These are phyloP conservation scores for Arenaria interpres DNA, from an alignment of 2,113 vertebrate species.

Conservation along the genomic window DNA sequence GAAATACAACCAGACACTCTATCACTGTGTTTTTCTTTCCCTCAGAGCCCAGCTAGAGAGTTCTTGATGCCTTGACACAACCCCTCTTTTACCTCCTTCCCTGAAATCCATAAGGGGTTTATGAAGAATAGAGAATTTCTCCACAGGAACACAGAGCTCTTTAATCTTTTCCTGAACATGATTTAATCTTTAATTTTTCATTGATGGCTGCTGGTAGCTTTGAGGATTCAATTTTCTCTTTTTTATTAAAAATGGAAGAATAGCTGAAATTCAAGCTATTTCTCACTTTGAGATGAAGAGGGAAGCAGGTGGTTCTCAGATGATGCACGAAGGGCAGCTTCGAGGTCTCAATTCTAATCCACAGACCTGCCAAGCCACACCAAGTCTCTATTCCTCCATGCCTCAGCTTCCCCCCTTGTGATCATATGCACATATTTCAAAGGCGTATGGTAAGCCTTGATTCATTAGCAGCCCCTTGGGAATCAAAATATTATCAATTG, in stretches of 20 bases:
- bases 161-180: neutral
- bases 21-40: neutral
- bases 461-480: neutral
- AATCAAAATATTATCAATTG: neutral
- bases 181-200: neutral
- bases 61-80: neutral
- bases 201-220: fast-evolving
- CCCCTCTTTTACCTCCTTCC: neutral
- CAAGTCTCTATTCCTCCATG: neutral
- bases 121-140: neutral
- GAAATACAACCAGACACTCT: neutral
- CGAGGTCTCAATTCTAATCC: neutral
- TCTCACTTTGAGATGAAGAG: neutral
- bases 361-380: neutral
- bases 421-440: neutral
- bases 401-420: neutral
- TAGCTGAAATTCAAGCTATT: neutral
- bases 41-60: neutral
- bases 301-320: neutral
- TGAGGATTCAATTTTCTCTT: neutral
- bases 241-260: neutral
- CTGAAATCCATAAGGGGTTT: neutral
- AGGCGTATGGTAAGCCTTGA: neutral
- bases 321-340: neutral
- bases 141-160: neutral